These are phyloP conservation scores for Heliconius aoede DNA, from an alignment of 2,888 invertebrate genomes.

Conservation along the genomic window DNA sequence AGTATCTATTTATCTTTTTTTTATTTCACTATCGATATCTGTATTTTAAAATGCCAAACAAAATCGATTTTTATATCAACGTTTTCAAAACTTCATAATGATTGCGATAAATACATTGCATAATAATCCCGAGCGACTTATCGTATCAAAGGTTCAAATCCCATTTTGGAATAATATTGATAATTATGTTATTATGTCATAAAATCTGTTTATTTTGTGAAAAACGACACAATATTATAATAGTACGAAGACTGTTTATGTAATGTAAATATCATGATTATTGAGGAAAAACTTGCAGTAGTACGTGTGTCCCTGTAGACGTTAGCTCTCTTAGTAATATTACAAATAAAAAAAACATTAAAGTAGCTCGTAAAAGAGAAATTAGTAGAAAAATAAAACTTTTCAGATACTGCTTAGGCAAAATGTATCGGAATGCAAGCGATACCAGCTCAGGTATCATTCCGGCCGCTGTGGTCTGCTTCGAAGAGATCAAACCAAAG, in stretches of 20 bases:
- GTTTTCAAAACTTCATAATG: too few relatives aligned
- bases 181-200: not conserved
- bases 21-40: too few relatives aligned
- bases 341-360: not conserved
- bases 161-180: not conserved
- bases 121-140: too few relatives aligned
- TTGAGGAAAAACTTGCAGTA: not conserved
- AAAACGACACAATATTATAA: not conserved
- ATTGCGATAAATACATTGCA: too few relatives aligned
- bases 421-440: slow-evolving; percentile 61
- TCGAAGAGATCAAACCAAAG: slow-evolving; percentile 88
- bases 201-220: not conserved
- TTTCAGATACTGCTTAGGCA: slow-evolving; percentile 69
- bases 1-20: slow-evolving; percentile 44
- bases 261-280: not conserved
- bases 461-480: slow-evolving; percentile 73
- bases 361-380: not conserved
- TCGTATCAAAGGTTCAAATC: not conserved
- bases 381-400: not conserved
- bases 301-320: not conserved
- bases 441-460: slow-evolving; percentile 53
- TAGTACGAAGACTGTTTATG: not conserved
- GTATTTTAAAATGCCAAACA: too few relatives aligned
- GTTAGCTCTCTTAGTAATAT: not conserved
- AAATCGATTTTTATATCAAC: too few relatives aligned